Conservation (phyloP, 2,113 vertebrate genomes). For the Petrocephalus zakoni region DNA sequence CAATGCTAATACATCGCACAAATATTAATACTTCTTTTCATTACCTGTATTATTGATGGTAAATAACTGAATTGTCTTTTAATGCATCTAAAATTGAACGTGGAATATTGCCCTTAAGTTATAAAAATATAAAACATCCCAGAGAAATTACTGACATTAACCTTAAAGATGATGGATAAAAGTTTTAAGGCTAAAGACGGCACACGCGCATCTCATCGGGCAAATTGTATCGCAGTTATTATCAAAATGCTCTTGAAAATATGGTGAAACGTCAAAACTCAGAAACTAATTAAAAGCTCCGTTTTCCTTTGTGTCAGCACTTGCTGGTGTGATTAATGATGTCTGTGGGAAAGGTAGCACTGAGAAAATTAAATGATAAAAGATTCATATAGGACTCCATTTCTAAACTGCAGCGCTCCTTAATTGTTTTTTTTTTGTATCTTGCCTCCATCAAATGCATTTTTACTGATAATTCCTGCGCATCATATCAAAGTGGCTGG, state of each 20-base stretch:
- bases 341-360: background rate
- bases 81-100: background rate
- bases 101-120: background rate
- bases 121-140: background rate
- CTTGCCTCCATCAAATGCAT: background rate
- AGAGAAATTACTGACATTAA: background rate
- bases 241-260: slow-evolving; percentile 14
- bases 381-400: slow-evolving; percentile 15
- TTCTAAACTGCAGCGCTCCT: slow-evolving; percentile 1
- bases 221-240: background rate
- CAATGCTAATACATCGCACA: background rate
- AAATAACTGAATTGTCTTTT: background rate
- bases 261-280: background rate
- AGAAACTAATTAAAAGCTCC: slow-evolving; percentile 12
- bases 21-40: too few species aligned
- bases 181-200: background rate
- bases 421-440: slow-evolving; percentile 12
- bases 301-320: background rate
- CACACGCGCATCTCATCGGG: background rate
- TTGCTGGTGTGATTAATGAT: slow-evolving; percentile 12
- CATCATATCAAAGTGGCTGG: background rate
- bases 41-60: too few species aligned
- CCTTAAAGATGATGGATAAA: background rate
- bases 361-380: slow-evolving; percentile 22
- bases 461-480: background rate